Base-by-base conservation (phyloP, 2,888 invertebrate genomes). In the Bombylius major region DNA sequence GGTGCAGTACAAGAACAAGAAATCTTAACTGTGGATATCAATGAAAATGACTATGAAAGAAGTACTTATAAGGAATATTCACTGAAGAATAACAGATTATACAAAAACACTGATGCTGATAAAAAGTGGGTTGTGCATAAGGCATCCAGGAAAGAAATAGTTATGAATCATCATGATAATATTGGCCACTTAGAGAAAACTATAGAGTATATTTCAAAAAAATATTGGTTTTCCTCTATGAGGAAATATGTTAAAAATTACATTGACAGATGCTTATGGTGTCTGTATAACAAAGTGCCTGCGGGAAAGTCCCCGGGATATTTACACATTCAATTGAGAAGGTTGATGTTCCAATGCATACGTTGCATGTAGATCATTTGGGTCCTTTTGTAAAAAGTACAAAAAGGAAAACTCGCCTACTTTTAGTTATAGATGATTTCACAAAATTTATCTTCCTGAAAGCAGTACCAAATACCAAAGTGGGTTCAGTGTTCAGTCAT, bases 341-440 rank as follows among this genome's bases (percentile, higher is more conserved):
- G 33, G 34, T 34, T 12, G 49, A 12, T 7, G 34, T 34, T 34
- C 47, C 67, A 0, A 66, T 69, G 39, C 63, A 66, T 44, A 67
- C 67, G 0, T 11, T 67, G 3, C 66, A 68, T 45, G 48, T 69
- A 1, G 68, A 68, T 57, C 49, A 49, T 51, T 50, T 66, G 3
- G 65, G 65, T 0, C 66, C 65, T 5, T 67, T 67, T 48, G 62
- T 64, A 9, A 56, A 57, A 4, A 65, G 63, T 44, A 61, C 52
- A 32, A 57, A 54, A 3, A 59, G 62, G 7, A 65, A 65, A 48
- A 59, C 61, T 5, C 53, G 67, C 34, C 51, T 66, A 9, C 53
- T 64, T 13, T 60, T 60, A 7, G 54, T 64, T 0, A 62, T 67
- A 1, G 65, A 66, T 42, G 62, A 54, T 0, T 67, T 60, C 46